Evolutionary conservation across 2,888 invertebrate species (phyloP), one percentile per base, ranked within the genome.

Genomic region (Stomorhina lunata): DNA sequence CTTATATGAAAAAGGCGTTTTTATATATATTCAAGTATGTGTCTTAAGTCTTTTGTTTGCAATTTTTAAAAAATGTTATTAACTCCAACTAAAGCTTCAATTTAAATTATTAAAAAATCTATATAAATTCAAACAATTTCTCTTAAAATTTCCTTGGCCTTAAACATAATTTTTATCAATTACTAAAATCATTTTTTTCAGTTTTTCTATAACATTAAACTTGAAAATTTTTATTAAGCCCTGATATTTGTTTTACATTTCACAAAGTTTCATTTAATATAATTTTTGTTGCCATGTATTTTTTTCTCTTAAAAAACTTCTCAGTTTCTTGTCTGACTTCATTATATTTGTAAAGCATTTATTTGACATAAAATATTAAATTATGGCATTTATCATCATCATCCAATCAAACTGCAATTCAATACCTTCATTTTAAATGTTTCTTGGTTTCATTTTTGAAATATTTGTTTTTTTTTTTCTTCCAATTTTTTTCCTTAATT

Each of bases 341-440:
- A 20, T 63, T 73, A 37, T 32, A 43, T 50, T 50, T 77, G 71
- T 72, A 25, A 32, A 81, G 76, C 80, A 65, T 77, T 81, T 79
- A 75, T 81, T 78, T 84, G 84, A 84, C 84, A 81, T 80, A 80
- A 84, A 84, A 84, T 85, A 86, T 85, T 85, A 86, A 86, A 86
- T 86, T 86, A 86, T 85, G 84, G 85, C 84, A 86, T 86, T 86
- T 85, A 86, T 86, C 86, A 85, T 83, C 84, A 83, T 85, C 85
- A 84, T 50, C 78, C 84, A 83, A 86, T 86, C 86, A 76, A 72
- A 73, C n/a, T 75, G 83, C 83, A 76, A 82, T 82, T 82, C 79
- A 79, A 82, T 76, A 82, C 66, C 45, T 82, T 82, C 12, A 20
- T 34, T 75, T 29, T 17, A 5, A 48, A 22, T 55, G 17, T 40